A percentile compares a stretch with the other conserved stretches of the same genome.
Evolutionary conservation across 2,888 invertebrate species (phyloP).

Genomic region (Diaperis boleti): DNA sequence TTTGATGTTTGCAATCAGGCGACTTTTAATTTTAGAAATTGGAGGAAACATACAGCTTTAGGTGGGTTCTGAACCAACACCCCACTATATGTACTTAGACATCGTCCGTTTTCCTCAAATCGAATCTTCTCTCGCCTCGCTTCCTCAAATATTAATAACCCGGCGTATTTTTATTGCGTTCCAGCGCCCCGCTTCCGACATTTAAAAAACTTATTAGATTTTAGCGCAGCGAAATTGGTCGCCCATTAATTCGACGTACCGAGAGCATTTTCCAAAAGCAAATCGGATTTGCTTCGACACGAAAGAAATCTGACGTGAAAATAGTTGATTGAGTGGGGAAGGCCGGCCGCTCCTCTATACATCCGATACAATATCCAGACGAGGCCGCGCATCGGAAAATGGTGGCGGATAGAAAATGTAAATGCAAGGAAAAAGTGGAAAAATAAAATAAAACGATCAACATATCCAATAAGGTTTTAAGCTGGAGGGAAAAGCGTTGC

Average conservation of each 20-base stretch:
- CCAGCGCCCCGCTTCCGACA: conserved; percentile 36
- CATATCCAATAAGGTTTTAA: conserved; percentile 67
- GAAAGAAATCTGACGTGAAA: conserved; percentile 45
- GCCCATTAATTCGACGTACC: conserved; percentile 48
- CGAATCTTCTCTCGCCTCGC: conserved; percentile 13
- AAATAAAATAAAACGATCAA: conserved; percentile 66
- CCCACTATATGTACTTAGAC: too few relatives aligned
- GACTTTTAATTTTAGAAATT: too few relatives aligned
- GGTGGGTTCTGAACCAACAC: too few relatives aligned
- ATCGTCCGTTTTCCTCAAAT: not conserved
- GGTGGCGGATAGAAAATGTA: conserved; percentile 64
- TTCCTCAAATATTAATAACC: conserved; percentile 32
- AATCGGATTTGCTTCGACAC: conserved; percentile 42
- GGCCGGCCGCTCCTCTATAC: conserved; percentile 48
- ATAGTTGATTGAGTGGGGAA: conserved; percentile 43
- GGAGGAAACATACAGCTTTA: too few relatives aligned
- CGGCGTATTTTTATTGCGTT: conserved; percentile 35
- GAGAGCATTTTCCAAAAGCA: conserved; percentile 48
- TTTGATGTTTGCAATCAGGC: not conserved
- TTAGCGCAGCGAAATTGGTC: conserved; percentile 47
- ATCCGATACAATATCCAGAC: conserved; percentile 58
- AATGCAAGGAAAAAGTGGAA: conserved; percentile 61
- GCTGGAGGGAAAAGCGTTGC: conserved; percentile 64
- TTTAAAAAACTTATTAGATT: conserved; percentile 50
- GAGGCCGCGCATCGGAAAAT: conserved; percentile 61